Evolutionary conservation across 2,797 vertebrate species (phyloP).

Genomic region (Gallirallus australis): DNA sequence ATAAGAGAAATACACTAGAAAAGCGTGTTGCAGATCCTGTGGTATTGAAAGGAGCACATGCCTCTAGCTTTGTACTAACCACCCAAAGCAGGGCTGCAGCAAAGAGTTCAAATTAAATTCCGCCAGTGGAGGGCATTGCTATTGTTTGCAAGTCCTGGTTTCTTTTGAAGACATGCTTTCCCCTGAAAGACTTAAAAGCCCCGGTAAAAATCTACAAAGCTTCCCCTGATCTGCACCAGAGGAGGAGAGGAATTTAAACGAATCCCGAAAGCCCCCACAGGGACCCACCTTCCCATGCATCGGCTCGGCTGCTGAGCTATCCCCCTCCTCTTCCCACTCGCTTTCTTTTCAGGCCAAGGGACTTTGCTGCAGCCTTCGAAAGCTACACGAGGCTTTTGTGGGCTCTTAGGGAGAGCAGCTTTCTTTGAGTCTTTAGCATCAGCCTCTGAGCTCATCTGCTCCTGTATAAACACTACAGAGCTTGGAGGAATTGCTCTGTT

Average conservation of each 20-base stretch:
- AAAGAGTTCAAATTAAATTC: not conserved
- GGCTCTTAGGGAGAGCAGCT: not conserved
- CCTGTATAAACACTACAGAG: not conserved
- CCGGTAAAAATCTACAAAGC: slow-evolving; percentile 27
- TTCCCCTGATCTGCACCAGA: not conserved
- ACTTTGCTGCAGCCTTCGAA: not conserved
- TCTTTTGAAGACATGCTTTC: not conserved
- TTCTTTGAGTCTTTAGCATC: not conserved
- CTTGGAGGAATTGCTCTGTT: not conserved
- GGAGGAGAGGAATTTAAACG: not conserved
- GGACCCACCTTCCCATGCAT: not conserved
- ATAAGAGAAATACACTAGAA: not conserved
- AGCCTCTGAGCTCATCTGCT: not conserved
- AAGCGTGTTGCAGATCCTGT: not conserved
- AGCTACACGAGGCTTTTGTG: not conserved
- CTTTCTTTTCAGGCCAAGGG: not conserved
- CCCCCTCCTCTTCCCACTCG: not conserved
- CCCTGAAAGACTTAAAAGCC: slow-evolving; percentile 7
- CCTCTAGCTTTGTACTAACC: not conserved
- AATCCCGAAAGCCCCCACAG: not conserved
- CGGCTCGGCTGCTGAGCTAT: not conserved
- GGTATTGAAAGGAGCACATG: not conserved
- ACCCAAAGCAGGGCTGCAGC: not conserved
- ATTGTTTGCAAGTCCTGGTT: slow-evolving; percentile 15
- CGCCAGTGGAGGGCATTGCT: slow-evolving; percentile 27